phyloP scores from a whole-genome alignment of 2,888 invertebrate genomes.

The Bibio marci region DNA sequence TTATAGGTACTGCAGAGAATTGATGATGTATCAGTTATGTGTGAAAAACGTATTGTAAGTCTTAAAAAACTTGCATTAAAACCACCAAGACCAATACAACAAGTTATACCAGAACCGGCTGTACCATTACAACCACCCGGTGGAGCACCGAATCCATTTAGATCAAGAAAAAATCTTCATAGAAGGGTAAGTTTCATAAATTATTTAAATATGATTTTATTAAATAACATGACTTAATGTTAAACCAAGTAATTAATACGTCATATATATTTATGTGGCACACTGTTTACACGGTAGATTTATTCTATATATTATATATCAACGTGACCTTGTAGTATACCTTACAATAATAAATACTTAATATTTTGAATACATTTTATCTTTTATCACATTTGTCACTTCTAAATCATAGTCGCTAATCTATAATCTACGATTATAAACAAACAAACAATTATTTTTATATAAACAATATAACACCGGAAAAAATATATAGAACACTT shows the following conservation, averaged over 20 bases:
- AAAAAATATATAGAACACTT: no score
- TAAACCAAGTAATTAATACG: not conserved
- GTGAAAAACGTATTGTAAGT: conserved; percentile 61
- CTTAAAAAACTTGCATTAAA: conserved; percentile 53
- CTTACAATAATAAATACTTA: no score
- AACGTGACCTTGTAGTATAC: no score
- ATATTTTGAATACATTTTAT: no score
- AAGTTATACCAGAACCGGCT: conserved; percentile 59
- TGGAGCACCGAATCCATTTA: conserved; percentile 32
- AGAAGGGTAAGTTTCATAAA: conserved; percentile 20
- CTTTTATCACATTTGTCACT: no score
- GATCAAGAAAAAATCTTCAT: conserved; percentile 17
- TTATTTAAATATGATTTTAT: not conserved
- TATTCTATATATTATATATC: no score
- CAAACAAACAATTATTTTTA: no score
- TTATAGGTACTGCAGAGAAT: conserved; percentile 77
- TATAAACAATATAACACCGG: no score
- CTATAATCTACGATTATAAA: no score
- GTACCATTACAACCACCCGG: conserved; percentile 39
- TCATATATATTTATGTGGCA: not conserved
- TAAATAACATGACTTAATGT: not conserved
- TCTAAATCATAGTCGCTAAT: no score
- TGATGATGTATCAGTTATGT: conserved; percentile 87
- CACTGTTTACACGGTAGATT: not conserved
- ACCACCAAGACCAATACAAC: conserved; percentile 60